These are phyloP conservation scores for Eufriesea mexicana DNA, from an alignment of 1,140 invertebrate species.

Conservation along the genomic window DNA sequence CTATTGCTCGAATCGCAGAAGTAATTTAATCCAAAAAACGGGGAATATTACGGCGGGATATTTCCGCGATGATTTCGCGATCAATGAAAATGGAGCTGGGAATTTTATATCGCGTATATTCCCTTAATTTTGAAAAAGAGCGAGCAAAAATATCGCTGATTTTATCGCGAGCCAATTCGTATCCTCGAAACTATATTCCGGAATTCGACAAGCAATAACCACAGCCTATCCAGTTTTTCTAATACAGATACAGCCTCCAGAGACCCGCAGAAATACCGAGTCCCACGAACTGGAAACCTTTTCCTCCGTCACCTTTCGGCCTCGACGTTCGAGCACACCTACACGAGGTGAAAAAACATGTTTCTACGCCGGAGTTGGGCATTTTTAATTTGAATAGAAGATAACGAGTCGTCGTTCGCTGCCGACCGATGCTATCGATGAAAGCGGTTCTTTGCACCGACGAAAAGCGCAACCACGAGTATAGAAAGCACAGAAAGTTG, in stretches of 20 bases:
- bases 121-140: neutral
- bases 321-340: neutral
- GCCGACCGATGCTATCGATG: no score
- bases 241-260: neutral
- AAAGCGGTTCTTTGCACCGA: neutral
- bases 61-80: no score
- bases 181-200: neutral
- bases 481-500: no score
- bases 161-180: neutral
- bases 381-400: neutral
- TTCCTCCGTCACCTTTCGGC: neutral
- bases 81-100: no score
- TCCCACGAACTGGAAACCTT: constrained; percentile 4
- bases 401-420: neutral
- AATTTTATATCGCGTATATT: neutral
- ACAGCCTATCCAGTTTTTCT: neutral
- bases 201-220: neutral
- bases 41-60: no score
- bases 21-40: neutral
- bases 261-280: constrained; percentile 1
- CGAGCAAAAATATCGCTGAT: neutral
- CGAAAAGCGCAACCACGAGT: neutral
- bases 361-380: neutral
- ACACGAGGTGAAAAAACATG: neutral
- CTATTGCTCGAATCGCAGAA: neutral